These are phyloP conservation scores for Anguilla obscura DNA, from an alignment of 2,797 vertebrate species.

Conservation along the genomic window DNA sequence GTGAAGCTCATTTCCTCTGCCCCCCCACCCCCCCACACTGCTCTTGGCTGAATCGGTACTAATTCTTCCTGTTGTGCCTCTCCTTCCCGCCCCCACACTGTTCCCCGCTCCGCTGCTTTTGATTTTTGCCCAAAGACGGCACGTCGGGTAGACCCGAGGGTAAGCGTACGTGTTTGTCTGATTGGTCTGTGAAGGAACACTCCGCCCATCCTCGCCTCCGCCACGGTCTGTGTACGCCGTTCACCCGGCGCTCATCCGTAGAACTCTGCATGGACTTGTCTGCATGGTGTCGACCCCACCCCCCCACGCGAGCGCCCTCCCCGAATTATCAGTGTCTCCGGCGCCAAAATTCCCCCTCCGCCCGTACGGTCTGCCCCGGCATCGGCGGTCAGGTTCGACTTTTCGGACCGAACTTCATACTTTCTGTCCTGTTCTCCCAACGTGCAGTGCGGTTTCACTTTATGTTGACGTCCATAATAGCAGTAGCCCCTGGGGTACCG, in stretches of 20 bases:
- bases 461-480: background rate
- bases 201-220: constrained; percentile 42
- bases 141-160: constrained; percentile 92
- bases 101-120: constrained; percentile 79
- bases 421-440: background rate
- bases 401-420: background rate
- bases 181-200: constrained; percentile 39
- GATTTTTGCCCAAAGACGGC: constrained; percentile 94
- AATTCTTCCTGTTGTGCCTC: constrained; percentile 50
- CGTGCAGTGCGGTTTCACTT: background rate
- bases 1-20: constrained; percentile 36
- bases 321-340: constrained; percentile 9
- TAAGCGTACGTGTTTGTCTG: constrained; percentile 83
- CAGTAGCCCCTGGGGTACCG: background rate
- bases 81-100: constrained; percentile 38
- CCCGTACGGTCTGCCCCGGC: background rate
- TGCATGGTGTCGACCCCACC: constrained; percentile 74
- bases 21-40: background rate
- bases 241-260: constrained; percentile 68
- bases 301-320: constrained; percentile 5
- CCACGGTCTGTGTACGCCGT: constrained; percentile 57
- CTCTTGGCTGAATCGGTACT: constrained; percentile 30
- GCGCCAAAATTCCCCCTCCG: background rate
- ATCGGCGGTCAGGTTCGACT: background rate
- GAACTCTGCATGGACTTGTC: constrained; percentile 84